phyloP scores from a whole-genome alignment of 2,888 invertebrate genomes.

The Idaea aversata region DNA sequence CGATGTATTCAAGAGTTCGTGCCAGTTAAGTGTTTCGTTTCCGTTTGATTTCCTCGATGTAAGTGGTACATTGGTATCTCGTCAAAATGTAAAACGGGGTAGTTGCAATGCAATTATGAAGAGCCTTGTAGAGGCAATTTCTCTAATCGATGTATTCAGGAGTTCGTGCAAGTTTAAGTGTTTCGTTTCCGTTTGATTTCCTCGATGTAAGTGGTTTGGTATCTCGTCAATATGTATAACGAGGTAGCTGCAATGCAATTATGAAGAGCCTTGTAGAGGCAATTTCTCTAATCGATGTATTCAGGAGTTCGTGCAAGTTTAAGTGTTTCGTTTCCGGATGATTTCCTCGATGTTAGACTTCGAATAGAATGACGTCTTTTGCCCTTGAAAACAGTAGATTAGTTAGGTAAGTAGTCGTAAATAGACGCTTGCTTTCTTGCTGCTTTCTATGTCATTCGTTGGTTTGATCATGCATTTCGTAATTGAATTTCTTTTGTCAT shows the following conservation, averaged over 20 bases:
- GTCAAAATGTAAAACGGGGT: background rate
- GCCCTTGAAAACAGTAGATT: no score
- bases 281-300: slow-evolving; percentile 8
- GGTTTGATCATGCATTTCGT: no score
- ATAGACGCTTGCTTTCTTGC: no score
- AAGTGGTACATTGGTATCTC: background rate
- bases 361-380: background rate
- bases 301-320: slow-evolving; percentile 9
- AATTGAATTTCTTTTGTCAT: no score
- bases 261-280: background rate
- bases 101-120: background rate
- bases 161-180: slow-evolving; percentile 14
- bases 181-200: slow-evolving; percentile 20
- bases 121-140: background rate
- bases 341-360: slow-evolving; percentile 14
- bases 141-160: slow-evolving; percentile 6
- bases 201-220: slow-evolving; percentile 6
- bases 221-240: background rate
- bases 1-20: slow-evolving; percentile 7
- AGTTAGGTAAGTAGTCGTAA: no score
- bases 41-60: slow-evolving; percentile 16
- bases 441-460: no score
- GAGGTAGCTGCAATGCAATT: background rate
- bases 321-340: slow-evolving; percentile 19
- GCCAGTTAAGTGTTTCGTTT: slow-evolving; percentile 18